A percentile compares a stretch with the other conserved stretches of the same genome.
These are phyloP conservation scores for Ochotona curzoniae DNA, from an alignment of 2,113 vertebrate species.

Conservation along the genomic window DNA sequence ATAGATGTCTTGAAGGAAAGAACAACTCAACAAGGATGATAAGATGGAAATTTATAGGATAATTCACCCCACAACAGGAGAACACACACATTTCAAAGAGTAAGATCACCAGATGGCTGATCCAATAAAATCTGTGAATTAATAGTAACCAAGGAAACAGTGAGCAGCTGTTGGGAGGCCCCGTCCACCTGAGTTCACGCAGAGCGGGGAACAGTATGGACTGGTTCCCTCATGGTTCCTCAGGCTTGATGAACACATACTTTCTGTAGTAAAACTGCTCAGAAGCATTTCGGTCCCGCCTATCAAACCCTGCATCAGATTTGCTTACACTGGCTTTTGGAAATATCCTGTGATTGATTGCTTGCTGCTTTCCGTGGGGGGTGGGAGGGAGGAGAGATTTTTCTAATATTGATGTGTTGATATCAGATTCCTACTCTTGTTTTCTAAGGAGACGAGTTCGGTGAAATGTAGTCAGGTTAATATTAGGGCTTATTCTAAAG, in stretches of 20 bases:
- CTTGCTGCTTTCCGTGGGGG: neutral
- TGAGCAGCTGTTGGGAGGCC: neutral
- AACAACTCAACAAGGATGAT: neutral
- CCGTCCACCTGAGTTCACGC: neutral
- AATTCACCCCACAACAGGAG: neutral
- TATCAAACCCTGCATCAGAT: neutral
- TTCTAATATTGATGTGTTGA: neutral
- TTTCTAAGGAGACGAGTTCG: neutral
- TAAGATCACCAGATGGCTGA: neutral
- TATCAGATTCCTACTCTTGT: neutral
- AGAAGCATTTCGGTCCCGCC: neutral
- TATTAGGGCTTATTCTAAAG: neutral
- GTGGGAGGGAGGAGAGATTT: neutral
- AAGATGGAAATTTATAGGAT: neutral
- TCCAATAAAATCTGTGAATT: neutral
- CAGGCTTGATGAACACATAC: neutral
- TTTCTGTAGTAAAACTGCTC: neutral
- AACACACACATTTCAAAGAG: neutral
- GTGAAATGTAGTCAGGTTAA: neutral
- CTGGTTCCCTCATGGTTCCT: neutral
- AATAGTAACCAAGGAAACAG: neutral
- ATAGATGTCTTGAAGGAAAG: neutral
- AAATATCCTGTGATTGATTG: neutral
- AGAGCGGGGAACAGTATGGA: neutral
- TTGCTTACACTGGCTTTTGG: neutral